These are phyloP conservation scores for Prinia subflava DNA, from an alignment of 2,113 vertebrate species.

Conservation along the genomic window DNA sequence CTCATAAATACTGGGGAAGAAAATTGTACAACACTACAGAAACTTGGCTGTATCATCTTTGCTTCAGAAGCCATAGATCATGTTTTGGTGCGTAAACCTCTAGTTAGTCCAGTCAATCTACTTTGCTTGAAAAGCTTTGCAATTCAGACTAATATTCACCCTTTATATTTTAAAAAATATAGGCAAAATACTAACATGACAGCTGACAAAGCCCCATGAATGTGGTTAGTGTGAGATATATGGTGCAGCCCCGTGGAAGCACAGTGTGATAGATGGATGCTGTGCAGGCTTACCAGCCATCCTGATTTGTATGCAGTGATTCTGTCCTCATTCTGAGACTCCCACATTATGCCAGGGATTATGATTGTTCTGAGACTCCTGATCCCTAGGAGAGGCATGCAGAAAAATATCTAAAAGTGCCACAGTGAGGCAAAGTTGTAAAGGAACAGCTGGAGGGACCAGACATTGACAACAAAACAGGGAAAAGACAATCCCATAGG, in stretches of 20 bases:
- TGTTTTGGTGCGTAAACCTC: not conserved
- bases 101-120: not conserved
- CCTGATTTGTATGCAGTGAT: conserved; percentile 35
- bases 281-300: not conserved
- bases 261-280: not conserved
- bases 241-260: not conserved
- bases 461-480: conserved; percentile 10
- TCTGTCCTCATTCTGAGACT: conserved; percentile 27
- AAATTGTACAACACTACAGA: not conserved
- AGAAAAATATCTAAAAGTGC: conserved; percentile 45
- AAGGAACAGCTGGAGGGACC: conserved; percentile 35
- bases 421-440: conserved; percentile 15
- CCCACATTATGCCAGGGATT: conserved; percentile 39
- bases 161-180: not conserved
- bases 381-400: conserved; percentile 19
- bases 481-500: not conserved
- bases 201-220: not conserved
- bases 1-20: not conserved
- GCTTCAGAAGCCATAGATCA: not conserved
- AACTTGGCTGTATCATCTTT: not conserved
- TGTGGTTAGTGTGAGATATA: not conserved
- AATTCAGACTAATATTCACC: not conserved
- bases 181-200: not conserved
- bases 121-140: not conserved
- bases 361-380: conserved; percentile 55